These are phyloP conservation scores for Caenorhabditis panamensis DNA, from an alignment of 2,888 invertebrate genomes.

Conservation along the genomic window DNA sequence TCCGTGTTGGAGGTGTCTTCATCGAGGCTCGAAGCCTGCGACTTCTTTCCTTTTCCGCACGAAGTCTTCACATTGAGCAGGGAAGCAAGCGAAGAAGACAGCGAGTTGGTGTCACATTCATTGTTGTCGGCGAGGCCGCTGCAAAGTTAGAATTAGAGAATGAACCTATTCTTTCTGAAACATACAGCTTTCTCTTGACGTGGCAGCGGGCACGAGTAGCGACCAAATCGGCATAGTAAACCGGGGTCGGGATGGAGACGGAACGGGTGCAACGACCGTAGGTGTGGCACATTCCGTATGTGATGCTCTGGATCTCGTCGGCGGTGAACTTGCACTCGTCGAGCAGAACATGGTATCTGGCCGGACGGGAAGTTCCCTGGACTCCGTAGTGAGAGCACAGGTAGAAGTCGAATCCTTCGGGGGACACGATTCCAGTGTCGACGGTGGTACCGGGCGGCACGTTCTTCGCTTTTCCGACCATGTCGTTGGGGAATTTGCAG, in stretches of 20 bases:
- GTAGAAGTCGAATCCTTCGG: slow-evolving; percentile 99
- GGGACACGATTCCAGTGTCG: slow-evolving; percentile 99
- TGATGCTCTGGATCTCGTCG: slow-evolving; percentile 98
- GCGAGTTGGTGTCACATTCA: slow-evolving; percentile 60
- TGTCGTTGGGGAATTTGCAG: slow-evolving; percentile 98
- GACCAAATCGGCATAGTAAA: slow-evolving; percentile 98
- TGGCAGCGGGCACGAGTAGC: slow-evolving; percentile 93
- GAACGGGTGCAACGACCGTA: slow-evolving; percentile 99
- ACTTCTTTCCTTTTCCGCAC: slow-evolving; percentile 46
- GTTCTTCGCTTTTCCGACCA: slow-evolving; percentile 95
- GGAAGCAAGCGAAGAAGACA: slow-evolving; percentile 64
- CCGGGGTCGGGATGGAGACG: slow-evolving; percentile 98
- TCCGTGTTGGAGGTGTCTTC: slow-evolving; percentile 33
- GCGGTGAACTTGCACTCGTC: slow-evolving; percentile 99
- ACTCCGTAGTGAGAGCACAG: slow-evolving; percentile 88
- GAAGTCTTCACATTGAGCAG: slow-evolving; percentile 59
- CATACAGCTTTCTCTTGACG: slow-evolving; percentile 76
- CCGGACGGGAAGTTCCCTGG: slow-evolving; percentile 96
- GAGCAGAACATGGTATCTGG: slow-evolving; percentile 99
- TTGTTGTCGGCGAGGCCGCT: slow-evolving; percentile 55
- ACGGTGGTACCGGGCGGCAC: slow-evolving; percentile 99
- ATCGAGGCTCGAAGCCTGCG: slow-evolving; percentile 17
- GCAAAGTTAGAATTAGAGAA: slow-evolving; percentile 5
- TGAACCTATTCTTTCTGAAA: slow-evolving; percentile 7
- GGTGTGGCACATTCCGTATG: slow-evolving; percentile 99